Base-by-base conservation (phyloP, 2,888 invertebrate genomes). In the Adelphocoris suturalis region DNA sequence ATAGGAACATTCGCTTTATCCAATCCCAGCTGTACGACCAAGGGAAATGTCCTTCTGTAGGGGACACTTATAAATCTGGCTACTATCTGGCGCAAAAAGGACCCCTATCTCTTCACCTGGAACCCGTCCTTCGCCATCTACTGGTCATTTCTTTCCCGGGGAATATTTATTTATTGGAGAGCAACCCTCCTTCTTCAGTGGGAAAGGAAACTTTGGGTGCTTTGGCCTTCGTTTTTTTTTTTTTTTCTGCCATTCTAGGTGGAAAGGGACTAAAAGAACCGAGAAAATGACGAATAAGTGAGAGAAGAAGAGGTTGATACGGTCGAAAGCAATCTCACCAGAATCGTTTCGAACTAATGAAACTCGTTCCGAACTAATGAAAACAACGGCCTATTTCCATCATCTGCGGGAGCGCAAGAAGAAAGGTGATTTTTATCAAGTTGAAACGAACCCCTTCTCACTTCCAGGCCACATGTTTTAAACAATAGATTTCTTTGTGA, bases 11-110 rank as follows among this genome's bases (percentile, higher is more conserved):
- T 78, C 80, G 55, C 78, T 88, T 37, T 88, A 88, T 88, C 88
- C 88, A 76, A 88, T 80, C 48, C n/a, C 78, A 52, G 19, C 27
- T 80, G 78, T 52, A n/a, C 48, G 48, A 55, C 46, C 47, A 55
- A 52, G 80, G 88, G 55, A 88, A 88, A 76, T 88, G 88, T 55
- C 85, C 85, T 85, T 61, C 85, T 85, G 19, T 52, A 55, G 68
- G 68, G 68, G 88, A 78, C 88, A 88, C 88, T 88, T 88, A 88
- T 80, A 88, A 88, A 88, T 88, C 88, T 88, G 78, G 27, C n/a
- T 55, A 88, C 88, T 88, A 88, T 88, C 88, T 47, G 48, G n/a
- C 46, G 55, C 52, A 52, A 48, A 88, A 88, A 78, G 48, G 85
- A 46, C 27, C 27, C 85, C 85, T 82, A 52, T 52, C 82, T 27